Percentiles rank a stretch among this genome's conserved stretches.
Conservation (phyloP, 2,888 invertebrate species). For the Barypeithes pellucidus region DNA sequence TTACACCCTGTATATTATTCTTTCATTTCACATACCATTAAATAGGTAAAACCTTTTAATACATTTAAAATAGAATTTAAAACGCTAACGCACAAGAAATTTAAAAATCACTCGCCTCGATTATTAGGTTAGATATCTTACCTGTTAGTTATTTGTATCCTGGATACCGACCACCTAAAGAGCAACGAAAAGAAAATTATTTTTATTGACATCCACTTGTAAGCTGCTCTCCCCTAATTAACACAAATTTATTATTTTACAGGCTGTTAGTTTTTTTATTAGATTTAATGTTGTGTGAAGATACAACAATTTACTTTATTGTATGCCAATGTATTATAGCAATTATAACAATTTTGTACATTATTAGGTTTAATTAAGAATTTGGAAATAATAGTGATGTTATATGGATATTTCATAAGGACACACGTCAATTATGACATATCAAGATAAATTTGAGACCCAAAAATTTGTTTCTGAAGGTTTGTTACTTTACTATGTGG, state of each 20-base stretch:
- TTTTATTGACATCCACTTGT: too few species aligned
- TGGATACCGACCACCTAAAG: too few species aligned
- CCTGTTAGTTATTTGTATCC: too few species aligned
- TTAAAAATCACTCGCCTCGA: too few species aligned
- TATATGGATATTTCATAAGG: neutral
- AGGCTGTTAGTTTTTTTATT: slow-evolving; percentile 8
- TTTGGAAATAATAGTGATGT: slow-evolving; percentile 4
- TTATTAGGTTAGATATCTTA: too few species aligned
- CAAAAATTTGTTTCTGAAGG: neutral
- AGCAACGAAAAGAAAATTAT: too few species aligned
- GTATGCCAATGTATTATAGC: neutral
- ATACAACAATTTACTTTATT: neutral
- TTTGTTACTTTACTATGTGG: neutral
- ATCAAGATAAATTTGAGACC: neutral
- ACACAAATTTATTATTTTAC: slow-evolving; percentile 3
- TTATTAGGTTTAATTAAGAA: slow-evolving; percentile 13
- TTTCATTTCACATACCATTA: too few species aligned
- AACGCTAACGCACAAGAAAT: too few species aligned
- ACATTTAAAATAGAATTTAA: too few species aligned
- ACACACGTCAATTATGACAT: neutral
- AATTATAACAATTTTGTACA: neutral
- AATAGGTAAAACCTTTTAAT: too few species aligned
- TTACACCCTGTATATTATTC: too few species aligned
- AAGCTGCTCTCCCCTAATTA: neutral
- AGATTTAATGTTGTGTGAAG: slow-evolving; percentile 4